phyloP scores from a whole-genome alignment of 1,140 invertebrate genomes.

The Drosophila willistoni region DNA sequence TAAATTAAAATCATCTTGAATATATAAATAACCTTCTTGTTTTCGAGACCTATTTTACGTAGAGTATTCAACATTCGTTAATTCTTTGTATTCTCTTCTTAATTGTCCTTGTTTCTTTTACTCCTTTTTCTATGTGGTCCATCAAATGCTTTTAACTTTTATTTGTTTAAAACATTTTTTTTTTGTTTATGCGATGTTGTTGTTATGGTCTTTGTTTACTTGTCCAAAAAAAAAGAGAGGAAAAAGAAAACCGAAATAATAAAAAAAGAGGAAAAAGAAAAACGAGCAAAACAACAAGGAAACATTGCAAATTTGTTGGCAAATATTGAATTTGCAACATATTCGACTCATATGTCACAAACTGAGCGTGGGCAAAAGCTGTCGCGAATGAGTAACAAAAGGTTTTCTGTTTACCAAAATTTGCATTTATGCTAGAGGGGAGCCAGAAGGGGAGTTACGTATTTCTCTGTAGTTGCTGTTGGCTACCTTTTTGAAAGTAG shows the following conservation, averaged over 20 bases:
- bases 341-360: constrained; percentile 77
- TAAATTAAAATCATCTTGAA: no score
- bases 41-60: no score
- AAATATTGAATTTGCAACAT: constrained; percentile 83
- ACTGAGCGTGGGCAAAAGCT: constrained; percentile 37
- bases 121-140: constrained; percentile 43
- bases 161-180: constrained; percentile 65
- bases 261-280: constrained; percentile 35
- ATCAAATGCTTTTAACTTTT: constrained; percentile 76
- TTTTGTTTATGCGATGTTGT: constrained; percentile 23
- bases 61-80: constrained; percentile 33
- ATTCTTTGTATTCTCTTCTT: not conserved
- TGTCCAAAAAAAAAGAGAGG: constrained; percentile 52
- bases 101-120: constrained; percentile 23
- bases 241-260: constrained; percentile 22
- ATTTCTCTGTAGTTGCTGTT: not conserved
- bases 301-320: constrained; percentile 80
- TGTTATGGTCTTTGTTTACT: constrained; percentile 60
- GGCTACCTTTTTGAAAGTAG: constrained; percentile 37
- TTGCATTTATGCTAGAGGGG: constrained; percentile 31
- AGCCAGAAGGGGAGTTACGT: not conserved
- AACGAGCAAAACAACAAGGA: constrained; percentile 49
- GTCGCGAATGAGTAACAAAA: constrained; percentile 72
- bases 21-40: no score
- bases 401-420: constrained; percentile 78